phyloP scores from a whole-genome alignment of 1,140 invertebrate species.

The Macrostomum lignano region DNA sequence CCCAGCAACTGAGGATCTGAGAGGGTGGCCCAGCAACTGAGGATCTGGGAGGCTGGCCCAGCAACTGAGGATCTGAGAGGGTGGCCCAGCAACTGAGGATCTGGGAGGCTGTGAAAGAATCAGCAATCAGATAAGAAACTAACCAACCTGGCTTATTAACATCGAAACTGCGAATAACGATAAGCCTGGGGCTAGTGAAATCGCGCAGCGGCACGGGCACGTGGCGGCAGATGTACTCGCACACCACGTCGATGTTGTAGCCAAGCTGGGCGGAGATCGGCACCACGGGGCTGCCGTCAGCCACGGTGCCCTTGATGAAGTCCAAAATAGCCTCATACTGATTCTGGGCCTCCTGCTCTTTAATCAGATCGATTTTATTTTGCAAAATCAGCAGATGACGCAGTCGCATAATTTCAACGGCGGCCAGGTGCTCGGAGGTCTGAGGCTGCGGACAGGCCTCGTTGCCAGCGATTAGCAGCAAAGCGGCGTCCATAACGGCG shows the following conservation, averaged over 20 bases:
- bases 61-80: too few species aligned
- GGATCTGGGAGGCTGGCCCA: too few species aligned
- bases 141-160: slow-evolving; percentile 98
- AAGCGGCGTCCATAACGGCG: slow-evolving; percentile 94
- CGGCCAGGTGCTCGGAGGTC: too few species aligned
- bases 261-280: slow-evolving; percentile 96
- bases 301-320: slow-evolving; percentile 92
- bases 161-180: slow-evolving; percentile 95
- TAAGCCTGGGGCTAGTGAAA: slow-evolving; percentile 79
- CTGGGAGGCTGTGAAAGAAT: too few species aligned
- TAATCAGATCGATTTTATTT: slow-evolving; percentile 97
- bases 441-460: too few species aligned
- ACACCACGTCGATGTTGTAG: slow-evolving; percentile 81
- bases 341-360: slow-evolving; percentile 87
- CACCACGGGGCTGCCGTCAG: slow-evolving; percentile 83
- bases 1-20: too few species aligned
- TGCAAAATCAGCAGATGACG: slow-evolving; percentile 93
- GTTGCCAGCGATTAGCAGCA: slow-evolving; percentile 62
- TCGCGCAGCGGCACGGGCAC: slow-evolving; percentile 80
- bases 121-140: too few species aligned
- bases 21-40: too few species aligned
- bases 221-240: slow-evolving; percentile 88
- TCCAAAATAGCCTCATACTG: slow-evolving; percentile 90
- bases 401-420: slow-evolving; percentile 97
- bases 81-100: too few species aligned